Evolutionary conservation across 2,797 vertebrate species (phyloP).

Genomic region (Arremon aurantiirostris): DNA sequence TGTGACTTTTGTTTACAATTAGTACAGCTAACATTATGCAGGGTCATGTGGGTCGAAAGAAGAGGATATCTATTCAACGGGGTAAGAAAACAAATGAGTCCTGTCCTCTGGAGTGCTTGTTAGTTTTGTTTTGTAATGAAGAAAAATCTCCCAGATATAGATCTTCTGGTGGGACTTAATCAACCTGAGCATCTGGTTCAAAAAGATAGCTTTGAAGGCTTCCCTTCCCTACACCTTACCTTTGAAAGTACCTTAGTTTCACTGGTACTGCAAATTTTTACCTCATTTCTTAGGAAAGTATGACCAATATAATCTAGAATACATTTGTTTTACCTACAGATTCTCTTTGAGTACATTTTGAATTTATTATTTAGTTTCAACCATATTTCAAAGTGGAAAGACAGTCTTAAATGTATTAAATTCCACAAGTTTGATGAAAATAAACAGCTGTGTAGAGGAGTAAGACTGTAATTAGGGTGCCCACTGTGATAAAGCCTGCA

Average conservation of each 20-base stretch:
- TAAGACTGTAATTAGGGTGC: slow-evolving; percentile 36
- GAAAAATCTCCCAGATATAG: slow-evolving; percentile 34
- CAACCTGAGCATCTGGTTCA: neutral
- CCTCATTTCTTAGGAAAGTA: neutral
- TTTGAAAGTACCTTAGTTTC: neutral
- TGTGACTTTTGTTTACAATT: slow-evolving; percentile 60
- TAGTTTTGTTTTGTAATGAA: slow-evolving; percentile 42
- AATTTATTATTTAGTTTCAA: neutral
- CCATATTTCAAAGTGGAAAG: neutral
- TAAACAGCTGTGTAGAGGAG: slow-evolving; percentile 18
- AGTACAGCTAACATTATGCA: slow-evolving; percentile 7
- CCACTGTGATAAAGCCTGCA: slow-evolving; percentile 18
- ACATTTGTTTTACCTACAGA: neutral
- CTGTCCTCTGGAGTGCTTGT: slow-evolving; percentile 8
- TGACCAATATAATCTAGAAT: neutral
- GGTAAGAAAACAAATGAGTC: slow-evolving; percentile 33
- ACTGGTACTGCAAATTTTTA: neutral
- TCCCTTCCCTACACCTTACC: neutral
- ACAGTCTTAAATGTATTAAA: neutral
- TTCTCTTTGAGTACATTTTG: neutral
- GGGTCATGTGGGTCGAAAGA: slow-evolving; percentile 18
- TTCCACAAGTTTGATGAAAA: neutral
- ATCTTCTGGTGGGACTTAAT: slow-evolving; percentile 19
- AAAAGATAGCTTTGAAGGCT: neutral
- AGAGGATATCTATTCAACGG: slow-evolving; percentile 13